Base-by-base conservation (phyloP, 2,888 invertebrate species). In the Resseliella maxima region DNA sequence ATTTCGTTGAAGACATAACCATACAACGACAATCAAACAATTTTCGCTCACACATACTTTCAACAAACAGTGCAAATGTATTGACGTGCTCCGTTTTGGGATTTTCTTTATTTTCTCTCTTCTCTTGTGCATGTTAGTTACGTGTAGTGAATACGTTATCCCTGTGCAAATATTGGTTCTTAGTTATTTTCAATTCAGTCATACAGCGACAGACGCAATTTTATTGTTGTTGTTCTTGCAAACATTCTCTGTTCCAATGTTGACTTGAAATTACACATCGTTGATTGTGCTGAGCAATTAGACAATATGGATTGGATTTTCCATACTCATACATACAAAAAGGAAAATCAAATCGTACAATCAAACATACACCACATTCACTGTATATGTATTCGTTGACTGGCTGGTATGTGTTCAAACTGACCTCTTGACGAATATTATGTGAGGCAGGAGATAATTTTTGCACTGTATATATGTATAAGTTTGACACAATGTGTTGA, bases 181-280 rank as follows among this genome's bases (percentile, higher is more conserved):
- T 72, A 27, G 72, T 72, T 72, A 72, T 72, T 72, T 35, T 83
- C 83, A 83, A 24, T 83, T 83, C 83, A 38, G n/a, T 83, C 38
- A 38, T 38, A 38, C 83, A 83, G 83, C 83, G 24, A 24, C 83
- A n/a, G 83, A 38, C 83, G n/a, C 38, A 83, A 83, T 83, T 83
- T 38, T 38, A 83, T 83, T 83, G 83, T 38, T 83, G 83, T 83
- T 83, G 83, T 83, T n/a, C 83, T n/a, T 38, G 38, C 38, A n/a
- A 38, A 83, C 21, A 38, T 0, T 83, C 36, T 21, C 38, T 38
- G 38, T 1, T 83, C 83, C 83, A 24, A 21, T 38, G 12, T 36
- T 38, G n/a, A 38, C 38, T 38, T 38, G 38, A 38, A 21, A 38
- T 83, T n/a, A n/a, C 3, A 38, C 38, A 36, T 24, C 38, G 21